phyloP scores from a whole-genome alignment of 2,797 vertebrate species.

The Somateria mollissima region DNA sequence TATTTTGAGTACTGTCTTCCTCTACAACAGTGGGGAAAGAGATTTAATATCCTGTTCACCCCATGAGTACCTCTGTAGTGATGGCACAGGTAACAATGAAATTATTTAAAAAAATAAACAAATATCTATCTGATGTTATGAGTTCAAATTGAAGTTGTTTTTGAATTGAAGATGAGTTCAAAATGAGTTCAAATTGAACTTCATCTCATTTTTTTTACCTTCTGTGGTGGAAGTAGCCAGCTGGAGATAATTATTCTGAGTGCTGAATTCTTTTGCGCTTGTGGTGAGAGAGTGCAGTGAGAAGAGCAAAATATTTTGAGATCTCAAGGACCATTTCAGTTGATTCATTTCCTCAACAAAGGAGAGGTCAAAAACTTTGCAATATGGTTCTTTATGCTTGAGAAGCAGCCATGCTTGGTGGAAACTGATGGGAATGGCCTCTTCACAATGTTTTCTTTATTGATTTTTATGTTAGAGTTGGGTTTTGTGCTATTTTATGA shows the following conservation, averaged over 20 bases:
- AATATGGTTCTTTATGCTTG: neutral
- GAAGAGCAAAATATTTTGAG: neutral
- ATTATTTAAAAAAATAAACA: neutral
- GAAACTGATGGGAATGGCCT: neutral
- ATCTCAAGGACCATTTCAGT: neutral
- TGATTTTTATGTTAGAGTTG: neutral
- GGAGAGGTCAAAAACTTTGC: conserved; percentile 1
- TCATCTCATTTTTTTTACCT: neutral
- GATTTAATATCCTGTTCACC: neutral
- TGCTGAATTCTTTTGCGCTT: conserved; percentile 20
- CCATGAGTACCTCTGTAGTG: neutral
- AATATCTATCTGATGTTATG: neutral
- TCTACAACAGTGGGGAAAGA: neutral
- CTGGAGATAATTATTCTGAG: neutral
- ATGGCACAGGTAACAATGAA: neutral
- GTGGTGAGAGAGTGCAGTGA: neutral
- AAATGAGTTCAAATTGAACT: neutral
- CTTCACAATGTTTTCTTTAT: neutral
- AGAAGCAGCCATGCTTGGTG: neutral
- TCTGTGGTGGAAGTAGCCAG: neutral
- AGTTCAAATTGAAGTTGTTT: neutral
- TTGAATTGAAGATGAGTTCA: too few species aligned
- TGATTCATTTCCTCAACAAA: neutral
- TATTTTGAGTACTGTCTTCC: neutral
- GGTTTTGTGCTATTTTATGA: neutral